Percentiles rank a stretch among this genome's conserved stretches.
Evolutionary conservation across 2,797 vertebrate species (phyloP).

Genomic region (Champsocephalus esox): DNA sequence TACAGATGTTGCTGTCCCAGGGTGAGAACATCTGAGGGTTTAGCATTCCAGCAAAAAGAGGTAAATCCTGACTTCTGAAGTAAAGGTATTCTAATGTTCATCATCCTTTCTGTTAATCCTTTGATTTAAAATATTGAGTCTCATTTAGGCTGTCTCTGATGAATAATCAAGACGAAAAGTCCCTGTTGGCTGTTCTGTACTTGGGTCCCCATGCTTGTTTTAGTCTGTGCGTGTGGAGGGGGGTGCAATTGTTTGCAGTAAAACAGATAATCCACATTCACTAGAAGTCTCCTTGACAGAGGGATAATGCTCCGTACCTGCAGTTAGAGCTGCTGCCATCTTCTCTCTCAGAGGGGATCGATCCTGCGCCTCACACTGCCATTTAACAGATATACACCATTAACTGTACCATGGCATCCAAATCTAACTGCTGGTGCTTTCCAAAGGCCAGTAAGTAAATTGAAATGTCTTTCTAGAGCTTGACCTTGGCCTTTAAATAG

Average conservation of each 20-base stretch:
- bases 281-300: constrained; percentile 66
- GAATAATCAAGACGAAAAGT: constrained; percentile 62
- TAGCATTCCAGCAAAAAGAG: constrained; percentile 49
- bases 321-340: constrained; percentile 72
- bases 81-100: constrained; percentile 41
- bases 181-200: constrained; percentile 50
- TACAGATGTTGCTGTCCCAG: constrained; percentile 45
- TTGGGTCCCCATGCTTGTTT: constrained; percentile 13
- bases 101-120: constrained; percentile 48
- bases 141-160: constrained; percentile 38
- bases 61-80: constrained; percentile 53
- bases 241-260: constrained; percentile 35
- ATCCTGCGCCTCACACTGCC: constrained; percentile 70
- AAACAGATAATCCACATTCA: constrained; percentile 72
- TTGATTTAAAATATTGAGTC: constrained; percentile 39
- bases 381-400: constrained; percentile 81
- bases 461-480: constrained; percentile 78
- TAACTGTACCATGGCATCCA: constrained; percentile 72
- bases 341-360: constrained; percentile 68
- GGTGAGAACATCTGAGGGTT: constrained; percentile 40
- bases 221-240: constrained; percentile 58
- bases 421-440: constrained; percentile 73
- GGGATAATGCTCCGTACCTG: constrained; percentile 72
- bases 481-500: constrained; percentile 81
- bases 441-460: constrained; percentile 81